Evolutionary conservation across 2,888 invertebrate genomes (phyloP).

Genomic region (Andrena dorsata): DNA sequence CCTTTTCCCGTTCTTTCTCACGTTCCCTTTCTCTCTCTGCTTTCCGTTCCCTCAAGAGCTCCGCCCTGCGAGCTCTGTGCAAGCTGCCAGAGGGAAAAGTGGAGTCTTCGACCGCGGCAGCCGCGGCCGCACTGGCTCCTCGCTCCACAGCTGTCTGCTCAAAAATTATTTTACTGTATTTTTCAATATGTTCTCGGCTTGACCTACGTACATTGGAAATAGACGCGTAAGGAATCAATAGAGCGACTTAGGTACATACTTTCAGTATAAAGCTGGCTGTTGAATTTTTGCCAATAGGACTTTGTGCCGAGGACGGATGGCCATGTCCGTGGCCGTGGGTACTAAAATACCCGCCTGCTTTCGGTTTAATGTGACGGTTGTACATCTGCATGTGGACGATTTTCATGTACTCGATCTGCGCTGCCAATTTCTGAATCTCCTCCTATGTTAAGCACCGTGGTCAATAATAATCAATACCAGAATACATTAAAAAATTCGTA

Average conservation of each 20-base stretch:
- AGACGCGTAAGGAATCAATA: neutral
- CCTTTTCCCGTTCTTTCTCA: slow-evolving; percentile 65
- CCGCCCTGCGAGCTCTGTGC: slow-evolving; percentile 77
- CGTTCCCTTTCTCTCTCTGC: slow-evolving; percentile 76
- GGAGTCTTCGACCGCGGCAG: slow-evolving; percentile 80
- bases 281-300: slow-evolving; percentile 79
- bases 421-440: slow-evolving; percentile 95
- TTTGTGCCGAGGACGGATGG: slow-evolving; percentile 75
- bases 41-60: slow-evolving; percentile 76
- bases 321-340: slow-evolving; percentile 81
- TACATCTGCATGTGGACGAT: slow-evolving; percentile 97
- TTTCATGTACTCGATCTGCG: slow-evolving; percentile 97
- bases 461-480: neutral
- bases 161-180: slow-evolving; percentile 73
- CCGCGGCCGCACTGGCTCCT: slow-evolving; percentile 79
- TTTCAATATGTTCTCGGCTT: slow-evolving; percentile 37
- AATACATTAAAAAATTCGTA: neutral
- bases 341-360: slow-evolving; percentile 93
- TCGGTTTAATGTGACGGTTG: slow-evolving; percentile 94
- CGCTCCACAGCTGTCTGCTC: slow-evolving; percentile 80
- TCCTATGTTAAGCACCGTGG: slow-evolving; percentile 85
- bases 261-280: slow-evolving; percentile 80
- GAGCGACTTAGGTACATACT: slow-evolving; percentile 72
- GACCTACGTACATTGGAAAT: neutral
- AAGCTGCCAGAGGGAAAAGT: slow-evolving; percentile 80